Conservation (phyloP, 2,797 vertebrate species). For the Melanogrammus aeglefinus region DNA sequence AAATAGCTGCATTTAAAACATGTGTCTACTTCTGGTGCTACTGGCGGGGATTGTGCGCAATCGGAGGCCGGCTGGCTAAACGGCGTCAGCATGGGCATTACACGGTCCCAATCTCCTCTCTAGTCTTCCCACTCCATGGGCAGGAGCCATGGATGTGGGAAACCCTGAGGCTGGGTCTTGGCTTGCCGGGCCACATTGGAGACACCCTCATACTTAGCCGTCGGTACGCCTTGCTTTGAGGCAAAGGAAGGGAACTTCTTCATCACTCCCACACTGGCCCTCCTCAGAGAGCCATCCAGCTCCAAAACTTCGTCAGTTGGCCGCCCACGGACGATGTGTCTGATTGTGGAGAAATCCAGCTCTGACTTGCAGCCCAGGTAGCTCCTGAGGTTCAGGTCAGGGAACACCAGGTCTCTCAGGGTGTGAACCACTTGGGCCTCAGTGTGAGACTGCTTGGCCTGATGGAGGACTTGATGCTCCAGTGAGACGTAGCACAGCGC, state of each 20-base stretch:
- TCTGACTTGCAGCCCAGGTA: slow-evolving; percentile 76
- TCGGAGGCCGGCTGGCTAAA: slow-evolving; percentile 11
- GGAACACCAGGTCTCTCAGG: slow-evolving; percentile 67
- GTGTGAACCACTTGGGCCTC: slow-evolving; percentile 54
- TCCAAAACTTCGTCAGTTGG: slow-evolving; percentile 66
- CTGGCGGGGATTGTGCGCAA: slow-evolving; percentile 14
- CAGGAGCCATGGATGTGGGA: slow-evolving; percentile 64
- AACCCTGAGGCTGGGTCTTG: slow-evolving; percentile 45
- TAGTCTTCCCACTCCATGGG: slow-evolving; percentile 80
- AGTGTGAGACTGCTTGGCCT: slow-evolving; percentile 54
- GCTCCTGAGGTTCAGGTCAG: slow-evolving; percentile 75
- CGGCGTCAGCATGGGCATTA: neutral
- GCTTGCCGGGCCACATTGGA: slow-evolving; percentile 31
- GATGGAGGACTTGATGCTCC: slow-evolving; percentile 57
- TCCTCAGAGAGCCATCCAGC: slow-evolving; percentile 66
- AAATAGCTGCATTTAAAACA: slow-evolving; percentile 20
- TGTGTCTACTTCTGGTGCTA: slow-evolving; percentile 19
- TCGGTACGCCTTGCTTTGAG: slow-evolving; percentile 32
- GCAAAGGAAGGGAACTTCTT: slow-evolving; percentile 30
- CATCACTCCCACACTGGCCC: slow-evolving; percentile 46
- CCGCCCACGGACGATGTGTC: slow-evolving; percentile 61
- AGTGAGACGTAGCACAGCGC: slow-evolving; percentile 62
- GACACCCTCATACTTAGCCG: slow-evolving; percentile 36
- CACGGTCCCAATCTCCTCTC: slow-evolving; percentile 17
- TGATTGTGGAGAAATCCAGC: slow-evolving; percentile 68